Percentiles rank a stretch among this genome's conserved stretches.
Conservation (phyloP, 2,797 vertebrate genomes). For the Anableps anableps region DNA sequence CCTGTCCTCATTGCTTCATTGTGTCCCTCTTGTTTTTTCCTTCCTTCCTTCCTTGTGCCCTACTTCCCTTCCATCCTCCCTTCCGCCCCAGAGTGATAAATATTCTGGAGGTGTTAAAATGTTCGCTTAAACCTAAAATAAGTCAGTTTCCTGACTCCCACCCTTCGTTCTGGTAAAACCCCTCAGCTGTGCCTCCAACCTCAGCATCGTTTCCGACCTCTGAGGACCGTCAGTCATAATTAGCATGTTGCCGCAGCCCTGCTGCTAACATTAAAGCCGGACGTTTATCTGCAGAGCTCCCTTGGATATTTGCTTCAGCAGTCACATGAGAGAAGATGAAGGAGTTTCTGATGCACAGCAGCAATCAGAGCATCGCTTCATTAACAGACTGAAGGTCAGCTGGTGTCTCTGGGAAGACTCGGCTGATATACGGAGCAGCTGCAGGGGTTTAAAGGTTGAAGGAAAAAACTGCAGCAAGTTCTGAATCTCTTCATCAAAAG, state of each 20-base stretch:
- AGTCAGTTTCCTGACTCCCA: too few species aligned
- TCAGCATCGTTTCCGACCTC: slow-evolving; percentile 26
- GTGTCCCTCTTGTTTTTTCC: too few species aligned
- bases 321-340: slow-evolving; percentile 58
- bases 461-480: slow-evolving; percentile 13
- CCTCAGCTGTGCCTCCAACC: background rate
- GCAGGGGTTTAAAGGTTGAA: slow-evolving; percentile 9
- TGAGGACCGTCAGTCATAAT: slow-evolving; percentile 60
- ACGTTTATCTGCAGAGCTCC: slow-evolving; percentile 53
- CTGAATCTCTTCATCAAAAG: slow-evolving; percentile 28
- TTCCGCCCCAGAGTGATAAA: too few species aligned
- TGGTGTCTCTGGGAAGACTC: slow-evolving; percentile 7
- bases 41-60: too few species aligned
- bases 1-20: too few species aligned
- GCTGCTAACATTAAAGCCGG: slow-evolving; percentile 59
- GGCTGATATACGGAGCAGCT: slow-evolving; percentile 19
- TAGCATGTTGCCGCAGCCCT: slow-evolving; percentile 45
- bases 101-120: too few species aligned
- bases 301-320: slow-evolving; percentile 57
- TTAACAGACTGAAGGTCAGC: slow-evolving; percentile 65
- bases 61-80: too few species aligned
- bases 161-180: slow-evolving; percentile 20
- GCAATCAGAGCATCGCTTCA: slow-evolving; percentile 59
- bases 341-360: slow-evolving; percentile 59
- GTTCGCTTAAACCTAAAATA: too few species aligned